Conservation (phyloP, 2,888 invertebrate genomes). For the Crematogaster levior region DNA sequence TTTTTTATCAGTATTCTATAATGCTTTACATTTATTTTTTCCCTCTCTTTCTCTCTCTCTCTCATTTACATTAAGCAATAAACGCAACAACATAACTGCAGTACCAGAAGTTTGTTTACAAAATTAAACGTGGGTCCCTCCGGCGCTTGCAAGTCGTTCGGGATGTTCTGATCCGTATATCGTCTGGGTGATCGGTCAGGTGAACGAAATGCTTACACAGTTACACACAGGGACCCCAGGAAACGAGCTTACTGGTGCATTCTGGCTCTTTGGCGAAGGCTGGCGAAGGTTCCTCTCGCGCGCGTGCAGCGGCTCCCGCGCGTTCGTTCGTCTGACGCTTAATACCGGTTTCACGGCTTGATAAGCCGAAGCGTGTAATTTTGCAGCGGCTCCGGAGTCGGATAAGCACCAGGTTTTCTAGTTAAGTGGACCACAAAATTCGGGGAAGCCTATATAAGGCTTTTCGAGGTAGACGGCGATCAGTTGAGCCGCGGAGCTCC, state of each 20-base stretch:
- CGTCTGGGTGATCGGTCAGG: conserved; percentile 75
- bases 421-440: conserved; percentile 89
- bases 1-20: conserved; percentile 9
- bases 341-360: conserved; percentile 87
- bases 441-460: conserved; percentile 88
- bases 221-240: conserved; percentile 72
- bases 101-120: conserved; percentile 25
- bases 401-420: conserved; percentile 88
- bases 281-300: conserved; percentile 66
- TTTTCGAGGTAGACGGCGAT: conserved; percentile 80
- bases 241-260: conserved; percentile 76
- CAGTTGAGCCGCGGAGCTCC: conserved; percentile 80
- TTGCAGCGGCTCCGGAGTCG: conserved; percentile 87
- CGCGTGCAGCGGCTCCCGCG: conserved; percentile 76
- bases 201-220: conserved; percentile 73
- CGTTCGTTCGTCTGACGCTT: conserved; percentile 81
- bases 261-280: conserved; percentile 72
- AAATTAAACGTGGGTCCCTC: conserved; percentile 16
- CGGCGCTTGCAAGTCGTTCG: conserved; percentile 62
- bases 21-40: background rate
- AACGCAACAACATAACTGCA: background rate
- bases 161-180: conserved; percentile 68
- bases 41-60: background rate
- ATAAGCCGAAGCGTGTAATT: conserved; percentile 88
- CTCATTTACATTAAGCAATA: background rate